These are phyloP conservation scores for Suillia variegata DNA, from an alignment of 2,888 invertebrate species.

Conservation along the genomic window DNA sequence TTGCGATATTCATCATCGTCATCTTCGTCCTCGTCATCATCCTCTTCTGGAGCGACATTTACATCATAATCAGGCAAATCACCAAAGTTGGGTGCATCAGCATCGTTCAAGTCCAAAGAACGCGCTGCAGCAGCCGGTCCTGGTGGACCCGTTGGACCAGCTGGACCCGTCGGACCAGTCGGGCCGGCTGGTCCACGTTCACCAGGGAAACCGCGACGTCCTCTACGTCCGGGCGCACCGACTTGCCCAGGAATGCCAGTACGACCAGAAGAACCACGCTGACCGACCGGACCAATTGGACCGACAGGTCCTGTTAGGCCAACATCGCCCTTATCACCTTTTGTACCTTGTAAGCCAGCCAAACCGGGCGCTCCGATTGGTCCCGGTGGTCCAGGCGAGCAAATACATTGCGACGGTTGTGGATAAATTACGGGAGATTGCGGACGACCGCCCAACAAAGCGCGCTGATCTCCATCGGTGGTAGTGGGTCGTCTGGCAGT, in stretches of 20 bases:
- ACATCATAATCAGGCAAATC: slow-evolving; percentile 21
- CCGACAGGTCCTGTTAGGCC: slow-evolving; percentile 23
- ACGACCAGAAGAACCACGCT: slow-evolving; percentile 28
- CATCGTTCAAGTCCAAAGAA: not conserved
- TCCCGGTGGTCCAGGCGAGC: slow-evolving; percentile 34
- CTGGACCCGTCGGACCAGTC: slow-evolving; percentile 21
- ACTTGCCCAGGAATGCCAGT: slow-evolving; percentile 26
- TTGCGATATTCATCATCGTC: slow-evolving; percentile 18
- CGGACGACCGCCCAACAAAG: slow-evolving; percentile 17
- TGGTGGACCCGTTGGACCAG: slow-evolving; percentile 24
- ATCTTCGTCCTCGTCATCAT: slow-evolving; percentile 23
- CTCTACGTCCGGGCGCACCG: slow-evolving; percentile 25
- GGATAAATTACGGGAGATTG: slow-evolving; percentile 18
- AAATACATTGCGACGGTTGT: slow-evolving; percentile 17
- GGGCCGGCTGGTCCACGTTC: slow-evolving; percentile 32
- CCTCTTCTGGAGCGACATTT: slow-evolving; percentile 11
- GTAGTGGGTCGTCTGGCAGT: not conserved
- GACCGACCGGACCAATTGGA: slow-evolving; percentile 26
- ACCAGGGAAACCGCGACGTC: slow-evolving; percentile 33
- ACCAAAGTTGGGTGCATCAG: not conserved
- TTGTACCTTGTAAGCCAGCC: slow-evolving; percentile 17
- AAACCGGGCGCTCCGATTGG: slow-evolving; percentile 24
- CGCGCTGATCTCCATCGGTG: slow-evolving; percentile 12
- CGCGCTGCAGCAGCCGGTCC: slow-evolving; percentile 20
- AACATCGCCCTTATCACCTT: slow-evolving; percentile 25